phyloP scores from a whole-genome alignment of 2,113 vertebrate species.

The Oryctolagus cuniculus region mOryCun1.1 NC_091437.1:56753501-56754000 shows the following conservation, averaged over 20 bases:
- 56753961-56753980: slow-evolving; percentile 73
- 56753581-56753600: too few relatives aligned
- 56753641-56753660: too few relatives aligned
- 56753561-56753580: too few relatives aligned
- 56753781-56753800: slow-evolving; percentile 47
- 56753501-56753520: too few relatives aligned
- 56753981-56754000: slow-evolving; percentile 79
- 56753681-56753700: too few relatives aligned
- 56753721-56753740: not conserved
- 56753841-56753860: slow-evolving; percentile 70
- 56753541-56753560: too few relatives aligned
- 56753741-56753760: not conserved
- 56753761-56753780: not conserved
- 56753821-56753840: slow-evolving; percentile 64
- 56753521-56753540: too few relatives aligned
- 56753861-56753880: slow-evolving; percentile 55
- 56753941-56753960: slow-evolving; percentile 45
- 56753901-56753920: slow-evolving; percentile 75
- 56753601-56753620: too few relatives aligned
- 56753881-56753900: slow-evolving; percentile 82
- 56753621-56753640: too few relatives aligned
- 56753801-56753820: slow-evolving; percentile 66
- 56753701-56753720: too few relatives aligned
- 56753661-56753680: too few relatives aligned
- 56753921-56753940: slow-evolving; percentile 54